phyloP scores from a whole-genome alignment of 2,797 vertebrate species.

The Pelodytes ibericus region DNA sequence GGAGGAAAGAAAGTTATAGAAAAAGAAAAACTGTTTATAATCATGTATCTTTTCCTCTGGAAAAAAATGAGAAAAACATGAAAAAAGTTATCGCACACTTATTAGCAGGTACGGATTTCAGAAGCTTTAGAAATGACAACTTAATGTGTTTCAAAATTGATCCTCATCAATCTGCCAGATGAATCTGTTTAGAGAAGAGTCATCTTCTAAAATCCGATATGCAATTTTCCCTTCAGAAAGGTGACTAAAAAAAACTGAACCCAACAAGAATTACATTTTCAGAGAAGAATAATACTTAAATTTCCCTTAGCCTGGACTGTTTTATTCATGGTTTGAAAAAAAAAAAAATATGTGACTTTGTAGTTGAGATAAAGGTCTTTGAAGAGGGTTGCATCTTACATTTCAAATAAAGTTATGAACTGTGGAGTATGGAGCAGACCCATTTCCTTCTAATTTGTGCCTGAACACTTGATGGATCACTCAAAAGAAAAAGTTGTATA shows the following conservation, averaged over 20 bases:
- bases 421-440: no score
- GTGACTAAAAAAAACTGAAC: slow-evolving; percentile 16
- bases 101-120: slow-evolving; percentile 40
- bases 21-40: neutral
- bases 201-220: slow-evolving; percentile 14
- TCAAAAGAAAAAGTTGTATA: no score
- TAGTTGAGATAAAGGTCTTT: slow-evolving; percentile 9
- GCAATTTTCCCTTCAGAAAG: slow-evolving; percentile 45
- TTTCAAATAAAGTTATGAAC: neutral
- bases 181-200: slow-evolving; percentile 19
- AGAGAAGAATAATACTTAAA: neutral
- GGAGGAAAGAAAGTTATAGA: neutral
- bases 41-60: neutral
- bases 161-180: slow-evolving; percentile 35
- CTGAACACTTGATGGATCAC: no score
- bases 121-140: slow-evolving; percentile 42
- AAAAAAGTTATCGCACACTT: slow-evolving; percentile 19
- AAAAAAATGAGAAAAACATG: neutral
- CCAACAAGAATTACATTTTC: slow-evolving; percentile 12
- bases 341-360: neutral
- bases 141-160: slow-evolving; percentile 40
- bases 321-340: neutral
- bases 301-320: neutral
- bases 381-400: slow-evolving; percentile 2
- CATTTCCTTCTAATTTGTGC: no score